phyloP scores from a whole-genome alignment of 2,888 invertebrate species.

The Neoascia interrupta region DNA sequence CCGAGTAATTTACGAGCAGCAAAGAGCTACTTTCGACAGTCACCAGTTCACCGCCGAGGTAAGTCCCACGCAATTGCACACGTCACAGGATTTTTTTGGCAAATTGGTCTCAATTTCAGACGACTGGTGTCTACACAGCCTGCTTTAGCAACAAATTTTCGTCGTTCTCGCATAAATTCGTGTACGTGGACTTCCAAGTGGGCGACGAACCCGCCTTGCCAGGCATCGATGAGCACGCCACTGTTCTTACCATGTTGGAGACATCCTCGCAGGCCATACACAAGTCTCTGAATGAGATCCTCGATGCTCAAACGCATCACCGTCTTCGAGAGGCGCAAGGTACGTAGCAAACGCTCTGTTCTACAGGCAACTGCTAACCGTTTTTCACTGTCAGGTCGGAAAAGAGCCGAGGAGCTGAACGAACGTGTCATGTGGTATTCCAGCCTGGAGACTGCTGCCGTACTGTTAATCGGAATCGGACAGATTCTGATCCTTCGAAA shows the following conservation, averaged over 20 bases:
- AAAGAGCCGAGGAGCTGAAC: slow-evolving; percentile 97
- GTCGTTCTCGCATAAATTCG: slow-evolving; percentile 98
- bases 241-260: slow-evolving; percentile 97
- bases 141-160: slow-evolving; percentile 99
- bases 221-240: slow-evolving; percentile 92
- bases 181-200: slow-evolving; percentile 98
- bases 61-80: background rate
- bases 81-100: background rate
- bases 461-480: slow-evolving; percentile 91
- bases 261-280: slow-evolving; percentile 94
- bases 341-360: background rate
- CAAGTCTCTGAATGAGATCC: slow-evolving; percentile 90
- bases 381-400: slow-evolving; percentile 82
- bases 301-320: slow-evolving; percentile 99
- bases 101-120: slow-evolving; percentile 59
- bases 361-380: background rate
- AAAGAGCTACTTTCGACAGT: slow-evolving; percentile 97
- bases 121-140: slow-evolving; percentile 88
- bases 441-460: slow-evolving; percentile 90
- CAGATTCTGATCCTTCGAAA: slow-evolving; percentile 95
- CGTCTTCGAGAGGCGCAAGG: slow-evolving; percentile 94
- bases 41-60: slow-evolving; percentile 89
- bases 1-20: slow-evolving; percentile 93
- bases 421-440: slow-evolving; percentile 97
- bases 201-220: slow-evolving; percentile 92